Evolutionary conservation across 2,797 vertebrate genomes (phyloP).

Genomic region (Leuciscus waleckii): DNA sequence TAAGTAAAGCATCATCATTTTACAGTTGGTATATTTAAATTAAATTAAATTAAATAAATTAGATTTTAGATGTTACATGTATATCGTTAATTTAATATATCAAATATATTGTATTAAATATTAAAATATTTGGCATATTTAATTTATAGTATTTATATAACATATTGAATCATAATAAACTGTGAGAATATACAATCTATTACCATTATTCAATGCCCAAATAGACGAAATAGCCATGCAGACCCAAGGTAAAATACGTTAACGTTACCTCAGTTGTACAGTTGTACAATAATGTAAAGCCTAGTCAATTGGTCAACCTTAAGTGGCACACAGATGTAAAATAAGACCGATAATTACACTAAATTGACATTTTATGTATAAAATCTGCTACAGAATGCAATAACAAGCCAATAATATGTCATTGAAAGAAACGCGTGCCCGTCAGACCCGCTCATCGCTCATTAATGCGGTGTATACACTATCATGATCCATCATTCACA

Average conservation of each 20-base stretch:
- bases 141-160: not conserved
- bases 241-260: not conserved
- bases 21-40: not conserved
- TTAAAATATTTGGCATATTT: not conserved
- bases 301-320: not conserved
- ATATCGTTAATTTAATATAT: not conserved
- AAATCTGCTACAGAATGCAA: not conserved
- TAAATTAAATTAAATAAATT: no score
- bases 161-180: not conserved
- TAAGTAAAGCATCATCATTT: not conserved
- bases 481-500: not conserved
- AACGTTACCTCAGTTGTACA: not conserved
- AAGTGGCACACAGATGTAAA: not conserved
- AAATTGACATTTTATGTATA: not conserved
- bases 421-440: not conserved
- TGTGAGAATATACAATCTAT: not conserved
- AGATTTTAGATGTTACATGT: no score
- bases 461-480: conserved; percentile 2
- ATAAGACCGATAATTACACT: not conserved
- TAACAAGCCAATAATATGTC: not conserved
- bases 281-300: not conserved
- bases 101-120: no score
- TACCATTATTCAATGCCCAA: not conserved
- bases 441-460: conserved; percentile 1
- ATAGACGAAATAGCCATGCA: not conserved